Conservation (phyloP, 2,113 vertebrate species). For the Echinops telfairi region DNA sequence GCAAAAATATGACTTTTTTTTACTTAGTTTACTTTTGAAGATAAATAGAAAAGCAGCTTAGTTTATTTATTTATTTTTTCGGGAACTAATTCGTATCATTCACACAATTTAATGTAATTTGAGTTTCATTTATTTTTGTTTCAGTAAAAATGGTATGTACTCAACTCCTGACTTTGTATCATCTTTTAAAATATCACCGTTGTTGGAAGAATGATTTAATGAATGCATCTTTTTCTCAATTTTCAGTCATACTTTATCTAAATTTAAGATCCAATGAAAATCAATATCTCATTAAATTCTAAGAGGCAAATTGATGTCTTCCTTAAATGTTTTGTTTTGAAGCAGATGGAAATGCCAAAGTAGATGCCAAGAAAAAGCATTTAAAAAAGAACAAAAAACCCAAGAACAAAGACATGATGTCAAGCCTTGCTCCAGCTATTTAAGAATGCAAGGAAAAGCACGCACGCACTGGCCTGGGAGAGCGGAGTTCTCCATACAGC, state of each 20-base stretch:
- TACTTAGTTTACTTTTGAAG: constrained; percentile 27
- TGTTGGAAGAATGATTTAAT: background rate
- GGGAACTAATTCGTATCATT: constrained; percentile 21
- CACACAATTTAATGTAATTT: background rate
- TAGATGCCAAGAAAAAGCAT: background rate
- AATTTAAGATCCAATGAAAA: constrained; percentile 39
- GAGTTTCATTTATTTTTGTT: background rate
- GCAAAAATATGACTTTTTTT: constrained; percentile 17
- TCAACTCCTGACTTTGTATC: background rate
- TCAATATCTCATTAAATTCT: constrained; percentile 57
- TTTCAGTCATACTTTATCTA: constrained; percentile 30
- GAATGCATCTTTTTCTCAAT: background rate
- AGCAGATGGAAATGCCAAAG: background rate
- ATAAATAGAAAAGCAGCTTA: background rate
- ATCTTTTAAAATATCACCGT: background rate
- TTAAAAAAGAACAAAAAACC: background rate
- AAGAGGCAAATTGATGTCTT: constrained; percentile 30
- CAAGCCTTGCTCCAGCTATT: background rate
- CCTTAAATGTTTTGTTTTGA: constrained; percentile 36
- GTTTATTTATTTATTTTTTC: background rate
- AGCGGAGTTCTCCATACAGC: background rate
- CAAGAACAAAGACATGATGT: too few relatives aligned
- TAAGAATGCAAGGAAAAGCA: background rate
- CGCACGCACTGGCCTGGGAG: too few relatives aligned
- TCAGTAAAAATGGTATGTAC: background rate